phyloP scores from a whole-genome alignment of 2,113 vertebrate genomes.

The Crotalus tigris region DNA sequence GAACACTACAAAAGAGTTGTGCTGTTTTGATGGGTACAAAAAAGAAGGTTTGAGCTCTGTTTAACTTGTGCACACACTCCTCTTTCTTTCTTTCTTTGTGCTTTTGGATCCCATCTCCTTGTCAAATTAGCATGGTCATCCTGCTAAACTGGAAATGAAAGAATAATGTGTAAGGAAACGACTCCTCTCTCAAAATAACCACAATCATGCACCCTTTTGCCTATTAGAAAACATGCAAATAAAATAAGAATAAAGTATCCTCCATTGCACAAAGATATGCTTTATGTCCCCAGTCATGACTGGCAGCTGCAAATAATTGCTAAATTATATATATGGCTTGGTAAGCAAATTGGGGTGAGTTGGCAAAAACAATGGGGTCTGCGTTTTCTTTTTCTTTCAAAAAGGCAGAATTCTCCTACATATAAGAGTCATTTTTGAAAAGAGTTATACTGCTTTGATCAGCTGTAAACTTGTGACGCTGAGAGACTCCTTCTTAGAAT shows the following conservation, averaged over 20 bases:
- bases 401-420: neutral
- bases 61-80: slow-evolving; percentile 70
- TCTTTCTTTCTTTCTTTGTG: slow-evolving; percentile 58
- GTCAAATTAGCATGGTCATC: slow-evolving; percentile 58
- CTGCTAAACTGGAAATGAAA: slow-evolving; percentile 48
- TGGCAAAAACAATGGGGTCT: slow-evolving; percentile 25
- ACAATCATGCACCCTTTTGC: slow-evolving; percentile 81
- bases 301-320: slow-evolving; percentile 74
- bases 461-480: slow-evolving; percentile 28
- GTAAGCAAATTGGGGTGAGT: slow-evolving; percentile 44
- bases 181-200: slow-evolving; percentile 62
- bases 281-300: slow-evolving; percentile 49
- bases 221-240: slow-evolving; percentile 87
- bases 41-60: slow-evolving; percentile 74
- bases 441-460: neutral
- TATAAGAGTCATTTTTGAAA: neutral
- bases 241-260: slow-evolving; percentile 54
- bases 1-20: slow-evolving; percentile 99
- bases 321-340: slow-evolving; percentile 73
- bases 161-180: slow-evolving; percentile 16
- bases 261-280: slow-evolving; percentile 69
- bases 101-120: neutral
- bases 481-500: slow-evolving; percentile 33
- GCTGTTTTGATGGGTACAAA: slow-evolving; percentile 92
- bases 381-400: slow-evolving; percentile 27